Evolutionary conservation across 2,113 vertebrate species (phyloP).

Genomic region (Oncorhynchus gorbuscha): DNA sequence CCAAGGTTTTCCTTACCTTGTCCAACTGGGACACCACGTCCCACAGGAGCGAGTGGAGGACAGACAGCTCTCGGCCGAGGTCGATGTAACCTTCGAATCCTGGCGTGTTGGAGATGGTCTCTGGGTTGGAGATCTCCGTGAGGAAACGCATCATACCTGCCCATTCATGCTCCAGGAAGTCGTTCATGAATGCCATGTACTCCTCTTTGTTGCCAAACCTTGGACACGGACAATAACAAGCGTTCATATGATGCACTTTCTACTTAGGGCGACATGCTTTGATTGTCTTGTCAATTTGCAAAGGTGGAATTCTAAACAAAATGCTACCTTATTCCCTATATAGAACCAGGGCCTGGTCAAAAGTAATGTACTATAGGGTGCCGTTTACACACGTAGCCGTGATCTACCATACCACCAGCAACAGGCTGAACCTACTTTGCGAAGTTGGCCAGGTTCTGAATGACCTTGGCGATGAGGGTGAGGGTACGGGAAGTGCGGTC

Average conservation of each 20-base stretch:
- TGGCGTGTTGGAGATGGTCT: slow-evolving; percentile 88
- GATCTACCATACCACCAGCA: no score
- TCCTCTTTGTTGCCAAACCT: slow-evolving; percentile 98
- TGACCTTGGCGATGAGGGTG: slow-evolving; percentile 96
- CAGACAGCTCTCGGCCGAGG: slow-evolving; percentile 90
- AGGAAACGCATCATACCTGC: slow-evolving; percentile 95
- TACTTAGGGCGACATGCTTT: background rate
- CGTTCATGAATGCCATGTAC: slow-evolving; percentile 98
- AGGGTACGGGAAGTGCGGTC: slow-evolving; percentile 90
- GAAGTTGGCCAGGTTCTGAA: slow-evolving; percentile 98
- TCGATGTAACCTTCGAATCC: slow-evolving; percentile 95
- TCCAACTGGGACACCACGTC: slow-evolving; percentile 94
- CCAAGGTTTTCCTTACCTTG: slow-evolving; percentile 78
- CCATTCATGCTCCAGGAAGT: slow-evolving; percentile 96
- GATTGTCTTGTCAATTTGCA: no score
- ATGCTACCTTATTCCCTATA: no score
- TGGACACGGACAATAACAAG: background rate
- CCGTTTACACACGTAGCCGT: background rate
- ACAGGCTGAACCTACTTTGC: slow-evolving; percentile 78
- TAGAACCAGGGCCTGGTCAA: no score
- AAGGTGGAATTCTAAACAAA: no score
- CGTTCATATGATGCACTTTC: no score
- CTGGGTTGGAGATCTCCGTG: slow-evolving; percentile 89
- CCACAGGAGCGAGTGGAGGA: slow-evolving; percentile 92
- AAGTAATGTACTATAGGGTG: no score